Percentiles rank a stretch among this genome's conserved stretches.
phyloP scores from a whole-genome alignment of 2,113 vertebrate species.

The Eolophus roseicapilla region DNA sequence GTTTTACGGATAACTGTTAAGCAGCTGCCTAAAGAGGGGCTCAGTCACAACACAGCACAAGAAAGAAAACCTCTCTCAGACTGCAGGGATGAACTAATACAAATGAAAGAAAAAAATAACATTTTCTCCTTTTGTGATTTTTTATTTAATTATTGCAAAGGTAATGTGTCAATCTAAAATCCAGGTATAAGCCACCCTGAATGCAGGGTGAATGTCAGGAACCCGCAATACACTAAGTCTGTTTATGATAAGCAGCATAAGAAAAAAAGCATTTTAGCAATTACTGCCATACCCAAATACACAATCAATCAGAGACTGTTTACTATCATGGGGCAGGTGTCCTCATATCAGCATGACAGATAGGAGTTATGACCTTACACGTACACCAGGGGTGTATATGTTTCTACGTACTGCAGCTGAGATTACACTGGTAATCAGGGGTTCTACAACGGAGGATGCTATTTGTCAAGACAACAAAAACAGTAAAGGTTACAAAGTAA shows the following conservation, averaged over 20 bases:
- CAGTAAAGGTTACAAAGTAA: background rate
- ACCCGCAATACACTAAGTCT: too few relatives aligned
- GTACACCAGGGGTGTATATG: fast-evolving
- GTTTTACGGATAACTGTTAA: background rate
- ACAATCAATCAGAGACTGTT: background rate
- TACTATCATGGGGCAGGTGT: background rate
- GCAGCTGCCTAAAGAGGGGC: background rate
- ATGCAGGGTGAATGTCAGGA: background rate
- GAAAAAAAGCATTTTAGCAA: background rate
- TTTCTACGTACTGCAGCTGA: background rate
- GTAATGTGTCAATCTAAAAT: background rate
- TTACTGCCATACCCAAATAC: background rate
- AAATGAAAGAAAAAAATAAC: background rate
- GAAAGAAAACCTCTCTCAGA: background rate
- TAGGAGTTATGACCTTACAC: background rate
- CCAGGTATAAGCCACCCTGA: background rate
- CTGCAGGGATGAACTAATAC: background rate
- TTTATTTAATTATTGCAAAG: background rate
- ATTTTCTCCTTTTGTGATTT: background rate
- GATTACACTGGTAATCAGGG: background rate
- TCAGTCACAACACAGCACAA: background rate
- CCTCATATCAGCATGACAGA: background rate
- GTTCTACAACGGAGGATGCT: background rate
- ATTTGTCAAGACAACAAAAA: background rate
- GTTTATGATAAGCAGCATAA: background rate